Conservation (phyloP, 2,888 invertebrate genomes). For the Muscina levida region DNA sequence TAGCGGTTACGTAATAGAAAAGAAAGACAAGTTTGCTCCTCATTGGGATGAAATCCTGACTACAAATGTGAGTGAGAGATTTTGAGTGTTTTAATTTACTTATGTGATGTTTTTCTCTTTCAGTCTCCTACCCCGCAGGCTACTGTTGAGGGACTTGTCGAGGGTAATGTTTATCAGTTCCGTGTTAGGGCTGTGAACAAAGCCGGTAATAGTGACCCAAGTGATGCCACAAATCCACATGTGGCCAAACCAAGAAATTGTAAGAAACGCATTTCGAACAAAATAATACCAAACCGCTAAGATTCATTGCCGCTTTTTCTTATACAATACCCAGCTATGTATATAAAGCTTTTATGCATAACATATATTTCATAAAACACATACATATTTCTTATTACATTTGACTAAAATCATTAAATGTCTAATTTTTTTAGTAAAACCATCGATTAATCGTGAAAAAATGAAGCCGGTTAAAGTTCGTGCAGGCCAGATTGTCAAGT, state of each 20-base stretch:
- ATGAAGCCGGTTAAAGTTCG: slow-evolving; percentile 92
- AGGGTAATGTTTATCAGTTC: slow-evolving; percentile 97
- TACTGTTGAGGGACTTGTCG: slow-evolving; percentile 91
- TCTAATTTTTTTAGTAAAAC: slow-evolving; percentile 86
- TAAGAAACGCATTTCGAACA: slow-evolving; percentile 80
- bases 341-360: slow-evolving; percentile 46
- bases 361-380: background rate
- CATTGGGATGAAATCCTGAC: slow-evolving; percentile 91
- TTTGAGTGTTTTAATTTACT: too few relatives aligned
- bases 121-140: slow-evolving; percentile 89
- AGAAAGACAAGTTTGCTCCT: slow-evolving; percentile 91
- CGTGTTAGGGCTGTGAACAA: slow-evolving; percentile 96
- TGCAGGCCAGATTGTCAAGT: slow-evolving; percentile 92
- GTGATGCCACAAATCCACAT: slow-evolving; percentile 92
- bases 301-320: background rate
- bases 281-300: too few relatives aligned
- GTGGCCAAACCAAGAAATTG: slow-evolving; percentile 92
- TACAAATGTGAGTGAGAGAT: slow-evolving; percentile 63
- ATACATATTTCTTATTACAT: background rate
- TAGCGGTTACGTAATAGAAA: slow-evolving; percentile 97
- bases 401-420: slow-evolving; percentile 8
- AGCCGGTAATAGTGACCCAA: slow-evolving; percentile 95
- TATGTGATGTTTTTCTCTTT: slow-evolving; percentile 5
- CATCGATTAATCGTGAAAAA: slow-evolving; percentile 96
- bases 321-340: slow-evolving; percentile 42